Percentiles rank a stretch among this genome's conserved stretches.
phyloP scores from a whole-genome alignment of 2,888 invertebrate genomes.

The Synanthedon andrenaeformis region DNA sequence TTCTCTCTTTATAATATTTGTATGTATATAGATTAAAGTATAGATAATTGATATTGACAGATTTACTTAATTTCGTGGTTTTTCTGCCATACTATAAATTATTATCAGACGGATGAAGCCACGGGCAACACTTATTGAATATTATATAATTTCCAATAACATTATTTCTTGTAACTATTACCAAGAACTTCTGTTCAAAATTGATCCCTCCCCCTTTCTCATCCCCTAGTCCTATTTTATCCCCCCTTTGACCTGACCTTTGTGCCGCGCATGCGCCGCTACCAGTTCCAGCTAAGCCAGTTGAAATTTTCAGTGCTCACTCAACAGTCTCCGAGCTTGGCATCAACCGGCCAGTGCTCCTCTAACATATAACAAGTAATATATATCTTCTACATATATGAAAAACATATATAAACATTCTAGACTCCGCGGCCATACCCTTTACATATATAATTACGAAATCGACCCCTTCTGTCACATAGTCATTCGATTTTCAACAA shows the following conservation, averaged over 20 bases:
- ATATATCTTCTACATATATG: conserved; percentile 39
- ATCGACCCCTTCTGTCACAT: conserved; percentile 45
- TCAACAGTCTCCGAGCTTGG: neutral
- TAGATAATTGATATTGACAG: too few relatives aligned
- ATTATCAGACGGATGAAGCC: too few relatives aligned
- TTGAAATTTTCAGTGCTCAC: conserved; percentile 29
- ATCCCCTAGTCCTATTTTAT: neutral
- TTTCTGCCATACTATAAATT: too few relatives aligned
- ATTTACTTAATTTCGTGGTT: too few relatives aligned
- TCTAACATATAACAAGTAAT: conserved; percentile 15
- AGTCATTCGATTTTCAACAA: conserved; percentile 55
- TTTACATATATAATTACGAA: conserved; percentile 21
- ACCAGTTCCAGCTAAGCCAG: conserved; percentile 19
- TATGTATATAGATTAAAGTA: too few relatives aligned
- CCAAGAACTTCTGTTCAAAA: neutral
- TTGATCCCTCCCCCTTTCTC: neutral
- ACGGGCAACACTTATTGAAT: too few relatives aligned
- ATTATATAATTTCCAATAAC: too few relatives aligned
- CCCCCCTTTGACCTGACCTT: conserved; percentile 38
- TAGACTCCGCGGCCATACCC: conserved; percentile 22
- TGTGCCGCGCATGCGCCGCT: conserved; percentile 39
- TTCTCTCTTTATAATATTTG: too few relatives aligned
- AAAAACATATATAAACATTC: conserved; percentile 45
- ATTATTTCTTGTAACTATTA: too few relatives aligned
- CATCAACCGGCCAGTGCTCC: conserved; percentile 8